Percentiles rank a stretch among this genome's conserved stretches.
Evolutionary conservation across 2,888 invertebrate genomes (phyloP).

Genomic region (Cheilosia vulpina): DNA sequence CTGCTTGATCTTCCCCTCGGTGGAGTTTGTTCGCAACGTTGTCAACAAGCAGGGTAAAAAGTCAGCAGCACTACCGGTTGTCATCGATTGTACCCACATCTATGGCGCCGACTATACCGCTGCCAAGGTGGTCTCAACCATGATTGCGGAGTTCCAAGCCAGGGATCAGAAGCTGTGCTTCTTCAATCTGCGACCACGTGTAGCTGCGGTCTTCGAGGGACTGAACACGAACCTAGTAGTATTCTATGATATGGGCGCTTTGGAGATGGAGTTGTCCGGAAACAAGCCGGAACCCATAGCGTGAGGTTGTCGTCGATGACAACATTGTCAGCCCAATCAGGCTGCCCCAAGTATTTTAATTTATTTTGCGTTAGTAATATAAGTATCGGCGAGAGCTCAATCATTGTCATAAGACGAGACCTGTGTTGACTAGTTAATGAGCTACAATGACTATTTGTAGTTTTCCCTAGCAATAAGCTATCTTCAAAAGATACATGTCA

Average conservation of each 20-base stretch:
- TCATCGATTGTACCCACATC: constrained; percentile 94
- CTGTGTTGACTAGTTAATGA: constrained; percentile 46
- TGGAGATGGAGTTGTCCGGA: constrained; percentile 87
- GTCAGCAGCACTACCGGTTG: constrained; percentile 89
- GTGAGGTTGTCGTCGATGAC: constrained; percentile 19
- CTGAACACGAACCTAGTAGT: constrained; percentile 89
- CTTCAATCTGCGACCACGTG: constrained; percentile 92
- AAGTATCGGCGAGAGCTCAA: constrained; percentile 19
- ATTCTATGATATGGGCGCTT: constrained; percentile 89
- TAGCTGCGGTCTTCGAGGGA: constrained; percentile 92
- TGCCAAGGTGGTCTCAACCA: constrained; percentile 90
- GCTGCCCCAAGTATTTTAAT: constrained; percentile 17
- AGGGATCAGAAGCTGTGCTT: constrained; percentile 91
- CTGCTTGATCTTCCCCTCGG: constrained; percentile 95
- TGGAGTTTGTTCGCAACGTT: constrained; percentile 93
- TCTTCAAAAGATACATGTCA: constrained; percentile 20
- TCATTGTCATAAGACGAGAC: constrained; percentile 14
- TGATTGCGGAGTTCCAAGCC: constrained; percentile 90
- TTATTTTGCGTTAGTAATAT: constrained; percentile 33
- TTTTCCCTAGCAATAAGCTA: constrained; percentile 28
- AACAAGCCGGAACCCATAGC: constrained; percentile 74
- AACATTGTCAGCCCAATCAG: background rate
- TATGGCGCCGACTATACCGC: constrained; percentile 95
- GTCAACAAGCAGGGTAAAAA: constrained; percentile 92
- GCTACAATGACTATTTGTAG: constrained; percentile 57